A percentile compares a stretch with the other conserved stretches of the same genome.
These are phyloP conservation scores for Syritta pipiens DNA, from an alignment of 2,888 invertebrate species.

Conservation along the genomic window DNA sequence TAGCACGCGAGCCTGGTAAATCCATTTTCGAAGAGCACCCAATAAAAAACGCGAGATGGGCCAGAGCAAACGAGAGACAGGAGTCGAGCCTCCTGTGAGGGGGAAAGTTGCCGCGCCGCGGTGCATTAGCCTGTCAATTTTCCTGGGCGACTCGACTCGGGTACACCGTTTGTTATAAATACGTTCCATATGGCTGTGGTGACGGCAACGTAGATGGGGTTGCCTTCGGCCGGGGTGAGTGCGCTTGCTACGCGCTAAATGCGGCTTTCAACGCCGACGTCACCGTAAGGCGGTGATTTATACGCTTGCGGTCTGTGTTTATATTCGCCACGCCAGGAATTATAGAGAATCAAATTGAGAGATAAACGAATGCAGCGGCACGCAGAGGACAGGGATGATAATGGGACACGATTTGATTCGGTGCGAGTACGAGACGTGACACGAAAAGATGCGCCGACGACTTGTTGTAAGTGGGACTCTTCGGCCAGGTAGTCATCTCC, in stretches of 20 bases:
- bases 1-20: constrained; percentile 51
- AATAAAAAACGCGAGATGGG: constrained; percentile 47
- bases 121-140: constrained; percentile 58
- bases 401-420: constrained; percentile 9
- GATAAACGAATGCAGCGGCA: constrained; percentile 45
- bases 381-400: constrained; percentile 12
- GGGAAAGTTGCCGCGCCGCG: too few species aligned
- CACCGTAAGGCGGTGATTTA: constrained; percentile 62
- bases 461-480: too few species aligned
- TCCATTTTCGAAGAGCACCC: constrained; percentile 51
- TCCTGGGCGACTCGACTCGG: constrained; percentile 27
- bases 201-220: constrained; percentile 43
- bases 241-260: constrained; percentile 65
- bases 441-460: too few species aligned
- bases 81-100: too few species aligned
- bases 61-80: constrained; percentile 37
- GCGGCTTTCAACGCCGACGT: constrained; percentile 61
- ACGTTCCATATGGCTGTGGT: constrained; percentile 45
- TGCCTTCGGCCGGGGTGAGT: constrained; percentile 37
- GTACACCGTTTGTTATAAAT: constrained; percentile 45
- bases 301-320: constrained; percentile 54
- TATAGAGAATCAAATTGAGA: constrained; percentile 60
- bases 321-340: constrained; percentile 62
- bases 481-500: too few species aligned
- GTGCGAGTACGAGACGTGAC: background rate